Evolutionary conservation across 2,888 invertebrate species (phyloP).

Genomic region (Rhodophaea formosa): DNA sequence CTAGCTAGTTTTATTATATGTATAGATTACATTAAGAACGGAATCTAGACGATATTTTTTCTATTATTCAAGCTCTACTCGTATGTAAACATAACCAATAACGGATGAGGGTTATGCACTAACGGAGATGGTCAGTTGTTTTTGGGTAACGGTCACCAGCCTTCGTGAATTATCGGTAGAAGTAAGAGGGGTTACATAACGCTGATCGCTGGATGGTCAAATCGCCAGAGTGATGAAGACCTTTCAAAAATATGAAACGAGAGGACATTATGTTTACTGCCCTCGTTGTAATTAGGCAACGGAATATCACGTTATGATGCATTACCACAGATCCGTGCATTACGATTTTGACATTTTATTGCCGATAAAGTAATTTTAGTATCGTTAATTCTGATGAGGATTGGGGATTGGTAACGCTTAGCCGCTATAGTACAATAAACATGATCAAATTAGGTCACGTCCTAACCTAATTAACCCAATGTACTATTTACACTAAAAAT

Average conservation of each 20-base stretch:
- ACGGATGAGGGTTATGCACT: neutral
- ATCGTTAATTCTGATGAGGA: neutral
- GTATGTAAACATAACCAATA: too few species aligned
- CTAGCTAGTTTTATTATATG: too few species aligned
- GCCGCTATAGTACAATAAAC: too few species aligned
- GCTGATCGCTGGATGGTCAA: neutral
- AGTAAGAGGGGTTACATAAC: neutral
- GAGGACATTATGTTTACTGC: neutral
- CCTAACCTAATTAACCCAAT: too few species aligned
- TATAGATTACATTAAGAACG: too few species aligned
- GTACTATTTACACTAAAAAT: too few species aligned
- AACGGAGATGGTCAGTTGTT: neutral
- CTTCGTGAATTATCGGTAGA: neutral
- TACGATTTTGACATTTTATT: neutral
- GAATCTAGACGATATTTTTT: too few species aligned
- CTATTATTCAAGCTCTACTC: too few species aligned
- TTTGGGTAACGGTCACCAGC: neutral
- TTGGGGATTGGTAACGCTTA: too few species aligned
- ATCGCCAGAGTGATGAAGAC: neutral
- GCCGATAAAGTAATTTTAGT: neutral
- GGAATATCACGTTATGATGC: neutral
- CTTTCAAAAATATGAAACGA: neutral
- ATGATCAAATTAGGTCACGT: too few species aligned
- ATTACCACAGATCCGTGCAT: neutral
- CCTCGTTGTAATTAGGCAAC: neutral